Base-by-base conservation (phyloP, 2,888 invertebrate genomes). In the Melipona beecheii region DNA sequence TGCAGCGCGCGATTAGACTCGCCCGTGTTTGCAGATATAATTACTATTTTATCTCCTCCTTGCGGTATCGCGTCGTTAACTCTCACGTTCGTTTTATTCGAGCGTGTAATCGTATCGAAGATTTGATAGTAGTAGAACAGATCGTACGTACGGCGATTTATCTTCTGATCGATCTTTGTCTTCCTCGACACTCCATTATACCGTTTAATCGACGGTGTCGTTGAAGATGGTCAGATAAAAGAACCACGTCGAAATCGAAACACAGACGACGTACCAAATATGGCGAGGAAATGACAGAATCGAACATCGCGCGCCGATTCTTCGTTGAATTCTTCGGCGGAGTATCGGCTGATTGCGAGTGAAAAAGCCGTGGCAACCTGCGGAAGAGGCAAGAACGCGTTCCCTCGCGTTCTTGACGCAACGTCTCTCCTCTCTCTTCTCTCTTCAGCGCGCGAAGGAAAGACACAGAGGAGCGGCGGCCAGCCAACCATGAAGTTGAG, bases 401-500 rank as follows among this genome's bases (percentile, higher is more conserved):
- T 90, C 83, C 87, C 90, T 81, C 72, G 90, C 86, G 86, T 86
- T 86, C 85, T 86, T 78, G 79, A 87, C 78, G 81, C 88, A 82
- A 81, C 79, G 84, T 75, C 84, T 85, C 78, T 82, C 80, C 65
- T 83, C 86, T 85, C 84, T 84, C 83, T 83, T 87, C 86, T 90
- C 85, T 85, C 80, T 81, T 87, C 85, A 83, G 86, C 84, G 80
- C 78, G 78, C 84, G 76, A 89, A 88, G 89, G 86, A 91, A 90
- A 89, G 88, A 82, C 85, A 89, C 83, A 87, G 89, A 91, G 91
- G 92, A 92, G 91, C 91, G 91, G 91, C 90, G 86, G 85, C 81
- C 93, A 92, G 91, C 93, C 90, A 90, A 92, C 92, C 94, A 86
- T 92, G 89, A 93, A 93, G 90, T 90, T 91, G 82, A 92, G 89